These are phyloP conservation scores for Limnephilus rhombicus DNA, from an alignment of 2,888 invertebrate species.

Conservation along the genomic window DNA sequence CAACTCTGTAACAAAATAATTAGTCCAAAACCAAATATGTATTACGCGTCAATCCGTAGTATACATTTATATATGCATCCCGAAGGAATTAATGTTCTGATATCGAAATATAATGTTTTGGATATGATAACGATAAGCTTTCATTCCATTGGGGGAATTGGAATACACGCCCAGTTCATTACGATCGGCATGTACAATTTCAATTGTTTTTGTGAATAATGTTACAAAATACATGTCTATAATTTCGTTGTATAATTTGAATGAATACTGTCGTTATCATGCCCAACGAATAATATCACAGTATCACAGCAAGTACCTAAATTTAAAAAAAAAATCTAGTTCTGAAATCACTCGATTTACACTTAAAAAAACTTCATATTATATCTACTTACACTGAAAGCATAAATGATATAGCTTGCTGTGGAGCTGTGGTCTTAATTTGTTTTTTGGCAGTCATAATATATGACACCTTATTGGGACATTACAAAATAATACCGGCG, in stretches of 20 bases:
- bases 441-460: not conserved
- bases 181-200: not conserved
- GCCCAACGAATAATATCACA: not conserved
- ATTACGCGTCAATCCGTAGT: not conserved
- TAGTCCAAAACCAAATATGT: not conserved
- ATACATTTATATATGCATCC: conserved; percentile 33
- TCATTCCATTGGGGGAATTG: not conserved
- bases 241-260: not conserved
- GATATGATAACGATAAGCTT: not conserved
- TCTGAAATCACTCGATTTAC: not conserved
- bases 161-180: not conserved
- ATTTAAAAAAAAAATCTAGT: not conserved
- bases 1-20: not conserved
- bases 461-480: not conserved
- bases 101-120: not conserved
- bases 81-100: conserved; percentile 61
- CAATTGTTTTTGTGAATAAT: not conserved
- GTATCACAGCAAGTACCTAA: not conserved
- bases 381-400: not conserved
- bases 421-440: not conserved
- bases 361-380: not conserved
- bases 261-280: not conserved
- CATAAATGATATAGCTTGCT: not conserved
- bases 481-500: not conserved
- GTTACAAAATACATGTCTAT: not conserved